Evolutionary conservation across 2,113 vertebrate genomes (phyloP).

Genomic region (Bagarius yarrelli): DNA sequence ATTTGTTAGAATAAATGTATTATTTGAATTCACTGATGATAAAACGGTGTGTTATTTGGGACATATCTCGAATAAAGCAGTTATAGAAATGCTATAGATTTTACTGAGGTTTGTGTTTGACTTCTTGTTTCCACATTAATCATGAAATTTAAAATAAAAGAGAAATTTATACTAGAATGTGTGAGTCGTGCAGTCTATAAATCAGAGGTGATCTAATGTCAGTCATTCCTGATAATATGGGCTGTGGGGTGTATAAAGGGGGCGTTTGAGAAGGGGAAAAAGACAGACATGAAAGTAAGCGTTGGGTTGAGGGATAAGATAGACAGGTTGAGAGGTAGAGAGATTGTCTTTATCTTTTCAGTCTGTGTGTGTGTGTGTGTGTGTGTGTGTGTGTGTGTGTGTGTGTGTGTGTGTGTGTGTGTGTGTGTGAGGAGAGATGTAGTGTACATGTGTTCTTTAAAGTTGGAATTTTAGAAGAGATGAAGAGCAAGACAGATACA

Average conservation of each 20-base stretch:
- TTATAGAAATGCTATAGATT: background rate
- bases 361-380: background rate
- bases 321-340: background rate
- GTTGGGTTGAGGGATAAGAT: background rate
- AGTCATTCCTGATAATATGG: constrained; percentile 18
- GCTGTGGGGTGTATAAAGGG: background rate
- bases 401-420: too few species aligned
- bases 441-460: too few species aligned
- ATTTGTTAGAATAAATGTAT: constrained; percentile 39
- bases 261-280: constrained; percentile 15
- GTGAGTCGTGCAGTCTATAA: background rate
- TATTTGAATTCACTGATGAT: constrained; percentile 18
- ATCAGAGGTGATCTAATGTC: constrained; percentile 25
- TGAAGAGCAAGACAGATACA: too few species aligned
- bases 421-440: too few species aligned
- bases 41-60: background rate
- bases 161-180: background rate
- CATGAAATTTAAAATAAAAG: background rate
- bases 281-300: background rate
- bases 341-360: background rate
- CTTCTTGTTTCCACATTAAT: background rate
- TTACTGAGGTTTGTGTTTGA: too few species aligned
- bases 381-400: constrained; percentile 2
- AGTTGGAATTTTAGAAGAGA: too few species aligned
- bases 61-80: background rate